Evolutionary conservation across 1,140 invertebrate genomes (phyloP), one percentile per base, ranked within the genome.

Genomic region (Oreohelix idahoensis): DNA sequence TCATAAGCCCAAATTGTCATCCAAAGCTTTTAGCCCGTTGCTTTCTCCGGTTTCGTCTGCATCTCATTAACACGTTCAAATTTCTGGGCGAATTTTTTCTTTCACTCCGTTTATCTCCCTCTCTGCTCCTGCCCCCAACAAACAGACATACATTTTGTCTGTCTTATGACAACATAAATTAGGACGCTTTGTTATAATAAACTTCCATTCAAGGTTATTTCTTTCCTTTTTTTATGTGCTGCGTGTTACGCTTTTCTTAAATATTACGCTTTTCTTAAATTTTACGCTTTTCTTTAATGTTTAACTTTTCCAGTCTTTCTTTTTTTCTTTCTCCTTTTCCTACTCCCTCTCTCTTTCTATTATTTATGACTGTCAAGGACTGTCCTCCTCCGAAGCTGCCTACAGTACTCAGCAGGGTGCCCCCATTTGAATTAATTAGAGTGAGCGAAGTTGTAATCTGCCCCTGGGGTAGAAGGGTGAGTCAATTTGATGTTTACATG

Each of bases 401-500:
- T 58, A 23, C 23, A 23, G 26, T 26, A 20, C 51, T 58, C 51
- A 58, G 51, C 51, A 58, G 8, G 51, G 10, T 58, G 51, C 20
- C 51, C 23, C 23, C 51, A 58, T 58, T 58, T 58, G 51, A 58
- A 58, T 58, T 58, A 58, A 58, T 58, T 58, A 58, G 51, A 58
- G 51, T 58, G 51, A 58, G 51, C 51, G 51, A 58, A 58, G 51
- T 58, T 58, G 51, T 58, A 58, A 58, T 58, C 51, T 23, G 51
- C 51, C 51, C 51, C 51, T 2, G 2, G 51, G 51, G 51, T 58
- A 58, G 51, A 26, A 58, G 51, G 26, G 51, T 58, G 51, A 58
- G 51, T 58, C 51, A 58, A 58, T 58, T 58, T 58, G 51, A 58
- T 58, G 51, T 58, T 10, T 58, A 58, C 51, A 58, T 4, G 51